phyloP scores from a whole-genome alignment of 2,113 vertebrate species.

The Tupaia chinensis region DNA sequence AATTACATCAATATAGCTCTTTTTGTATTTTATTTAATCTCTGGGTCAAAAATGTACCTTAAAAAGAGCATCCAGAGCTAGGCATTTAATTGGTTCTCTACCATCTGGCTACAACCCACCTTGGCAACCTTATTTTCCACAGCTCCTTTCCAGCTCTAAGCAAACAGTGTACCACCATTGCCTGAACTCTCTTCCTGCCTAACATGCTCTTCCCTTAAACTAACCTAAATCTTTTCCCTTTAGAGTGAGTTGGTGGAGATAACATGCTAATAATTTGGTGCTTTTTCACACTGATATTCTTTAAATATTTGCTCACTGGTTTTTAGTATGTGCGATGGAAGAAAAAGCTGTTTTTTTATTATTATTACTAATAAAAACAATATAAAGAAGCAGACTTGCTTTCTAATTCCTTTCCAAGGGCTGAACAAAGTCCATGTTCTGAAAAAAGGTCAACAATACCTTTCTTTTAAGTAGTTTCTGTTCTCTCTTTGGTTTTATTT shows the following conservation, averaged over 20 bases:
- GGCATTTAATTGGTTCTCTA: slow-evolving; percentile 58
- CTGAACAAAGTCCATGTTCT: slow-evolving; percentile 44
- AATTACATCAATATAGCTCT: slow-evolving; percentile 51
- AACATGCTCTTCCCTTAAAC: slow-evolving; percentile 57
- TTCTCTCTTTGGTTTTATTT: slow-evolving; percentile 56
- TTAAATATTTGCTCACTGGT: slow-evolving; percentile 66
- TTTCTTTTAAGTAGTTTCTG: slow-evolving; percentile 58
- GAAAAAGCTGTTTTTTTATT: slow-evolving; percentile 25
- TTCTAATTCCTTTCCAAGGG: slow-evolving; percentile 60
- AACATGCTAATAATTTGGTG: not conserved
- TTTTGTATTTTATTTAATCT: slow-evolving; percentile 73
- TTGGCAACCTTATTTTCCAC: slow-evolving; percentile 75
- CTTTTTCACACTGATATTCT: slow-evolving; percentile 32
- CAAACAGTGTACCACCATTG: slow-evolving; percentile 20
- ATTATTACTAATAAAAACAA: slow-evolving; percentile 56
- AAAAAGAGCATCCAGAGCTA: slow-evolving; percentile 42
- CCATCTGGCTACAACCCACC: slow-evolving; percentile 72
- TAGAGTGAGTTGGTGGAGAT: slow-evolving; percentile 16
- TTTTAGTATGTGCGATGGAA: slow-evolving; percentile 42
- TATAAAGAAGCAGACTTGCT: slow-evolving; percentile 49
- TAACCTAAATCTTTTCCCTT: slow-evolving; percentile 3
- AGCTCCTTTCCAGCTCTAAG: slow-evolving; percentile 60
- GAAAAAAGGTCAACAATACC: slow-evolving; percentile 38
- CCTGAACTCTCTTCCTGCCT: slow-evolving; percentile 41
- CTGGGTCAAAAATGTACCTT: slow-evolving; percentile 72